phyloP scores from a whole-genome alignment of 2,113 vertebrate species.

The Neopipo cinnamomea region DNA sequence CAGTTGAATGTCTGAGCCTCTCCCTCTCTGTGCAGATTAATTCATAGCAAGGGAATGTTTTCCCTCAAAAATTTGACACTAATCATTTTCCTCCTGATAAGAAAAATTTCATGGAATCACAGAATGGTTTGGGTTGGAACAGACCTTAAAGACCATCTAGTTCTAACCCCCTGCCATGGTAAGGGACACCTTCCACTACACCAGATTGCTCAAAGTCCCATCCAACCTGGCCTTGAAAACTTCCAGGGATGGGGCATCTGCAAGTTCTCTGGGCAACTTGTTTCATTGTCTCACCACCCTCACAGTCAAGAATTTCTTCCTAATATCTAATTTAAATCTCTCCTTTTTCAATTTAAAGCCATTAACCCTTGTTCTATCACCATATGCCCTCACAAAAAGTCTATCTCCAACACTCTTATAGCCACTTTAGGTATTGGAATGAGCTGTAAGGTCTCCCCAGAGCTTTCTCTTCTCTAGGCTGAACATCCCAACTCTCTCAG shows the following conservation, averaged over 20 bases:
- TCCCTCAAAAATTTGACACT: neutral
- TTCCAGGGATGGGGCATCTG: neutral
- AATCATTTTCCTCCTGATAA: neutral
- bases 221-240: neutral
- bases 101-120: neutral
- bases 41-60: neutral
- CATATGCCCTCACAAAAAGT: neutral
- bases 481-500: neutral
- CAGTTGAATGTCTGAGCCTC: neutral
- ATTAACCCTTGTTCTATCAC: neutral
- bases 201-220: neutral
- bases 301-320: neutral
- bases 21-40: neutral
- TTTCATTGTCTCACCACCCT: neutral
- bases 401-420: neutral
- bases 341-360: neutral
- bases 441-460: neutral
- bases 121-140: neutral
- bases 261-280: neutral
- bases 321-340: neutral
- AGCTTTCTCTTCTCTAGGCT: neutral
- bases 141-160: neutral
- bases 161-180: rapidly evolving
- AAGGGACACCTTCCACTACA: neutral
- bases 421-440: neutral